Evolutionary conservation across 2,113 vertebrate species (phyloP).

Genomic region (Leptodactylus fuscus): DNA sequence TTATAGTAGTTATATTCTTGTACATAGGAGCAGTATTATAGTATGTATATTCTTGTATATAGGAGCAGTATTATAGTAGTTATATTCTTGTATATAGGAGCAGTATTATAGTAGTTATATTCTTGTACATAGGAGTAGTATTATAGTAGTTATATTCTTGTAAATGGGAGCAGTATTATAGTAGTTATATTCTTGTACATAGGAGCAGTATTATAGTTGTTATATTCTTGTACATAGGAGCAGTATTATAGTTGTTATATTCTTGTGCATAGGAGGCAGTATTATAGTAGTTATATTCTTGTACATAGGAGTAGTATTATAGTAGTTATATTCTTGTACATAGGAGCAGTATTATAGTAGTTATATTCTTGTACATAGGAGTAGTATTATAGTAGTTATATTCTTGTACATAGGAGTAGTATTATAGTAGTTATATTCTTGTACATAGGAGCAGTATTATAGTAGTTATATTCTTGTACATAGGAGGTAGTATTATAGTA

Average conservation of each 20-base stretch:
- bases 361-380: too few relatives aligned
- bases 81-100: background rate
- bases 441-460: background rate
- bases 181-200: background rate
- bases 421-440: background rate
- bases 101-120: constrained; percentile 6
- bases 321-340: too few relatives aligned
- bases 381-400: too few relatives aligned
- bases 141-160: constrained; percentile 7
- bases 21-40: constrained; percentile 3
- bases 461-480: constrained; percentile 1
- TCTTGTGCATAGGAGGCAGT: background rate
- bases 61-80: background rate
- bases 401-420: background rate
- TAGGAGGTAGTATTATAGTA: background rate
- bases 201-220: background rate
- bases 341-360: too few relatives aligned
- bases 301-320: background rate
- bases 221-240: constrained; percentile 1
- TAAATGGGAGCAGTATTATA: too few relatives aligned
- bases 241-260: constrained; percentile 10
- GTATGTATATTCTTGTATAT: background rate
- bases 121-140: background rate
- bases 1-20: constrained; percentile 8
- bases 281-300: constrained; percentile 7